Evolutionary conservation across 2,797 vertebrate genomes (phyloP).

Genomic region (Enteromius anoplus): DNA sequence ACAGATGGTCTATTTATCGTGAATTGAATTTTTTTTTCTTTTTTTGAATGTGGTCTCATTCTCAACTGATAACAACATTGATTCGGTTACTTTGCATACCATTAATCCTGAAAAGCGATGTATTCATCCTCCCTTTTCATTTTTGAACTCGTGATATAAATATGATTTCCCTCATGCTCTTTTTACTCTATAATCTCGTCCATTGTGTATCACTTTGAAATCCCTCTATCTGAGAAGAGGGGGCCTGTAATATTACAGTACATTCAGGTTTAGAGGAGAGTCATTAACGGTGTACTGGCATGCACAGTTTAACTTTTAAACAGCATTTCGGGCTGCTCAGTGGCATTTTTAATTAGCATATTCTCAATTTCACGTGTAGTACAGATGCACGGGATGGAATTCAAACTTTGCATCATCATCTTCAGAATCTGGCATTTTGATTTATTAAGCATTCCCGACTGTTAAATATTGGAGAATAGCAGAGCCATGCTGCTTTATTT

Average conservation of each 20-base stretch:
- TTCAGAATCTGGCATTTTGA: constrained; percentile 86
- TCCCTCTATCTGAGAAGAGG: constrained; percentile 74
- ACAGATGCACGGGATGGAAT: constrained; percentile 39
- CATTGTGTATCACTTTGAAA: constrained; percentile 75
- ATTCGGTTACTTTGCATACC: constrained; percentile 78
- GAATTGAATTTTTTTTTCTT: constrained; percentile 70
- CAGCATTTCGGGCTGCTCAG: constrained; percentile 49
- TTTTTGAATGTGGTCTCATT: constrained; percentile 69
- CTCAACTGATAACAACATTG: constrained; percentile 78
- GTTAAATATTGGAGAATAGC: constrained; percentile 80
- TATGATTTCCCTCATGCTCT: constrained; percentile 72
- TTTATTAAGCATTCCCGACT: constrained; percentile 90
- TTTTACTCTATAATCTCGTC: constrained; percentile 74
- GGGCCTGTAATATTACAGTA: constrained; percentile 70
- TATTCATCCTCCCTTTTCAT: constrained; percentile 78
- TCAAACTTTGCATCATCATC: constrained; percentile 41
- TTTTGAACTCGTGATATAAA: constrained; percentile 78
- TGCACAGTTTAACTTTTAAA: constrained; percentile 67
- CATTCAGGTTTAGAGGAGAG: constrained; percentile 78
- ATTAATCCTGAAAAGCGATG: constrained; percentile 77
- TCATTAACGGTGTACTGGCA: constrained; percentile 77
- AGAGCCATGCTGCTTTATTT: constrained; percentile 78
- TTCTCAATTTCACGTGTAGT: constrained; percentile 25
- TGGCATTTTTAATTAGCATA: constrained; percentile 49
- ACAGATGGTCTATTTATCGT: constrained; percentile 76